Evolutionary conservation across 2,888 invertebrate genomes (phyloP), one percentile per base, ranked within the genome.

Genomic region (Argynnis bischoffii): DNA sequence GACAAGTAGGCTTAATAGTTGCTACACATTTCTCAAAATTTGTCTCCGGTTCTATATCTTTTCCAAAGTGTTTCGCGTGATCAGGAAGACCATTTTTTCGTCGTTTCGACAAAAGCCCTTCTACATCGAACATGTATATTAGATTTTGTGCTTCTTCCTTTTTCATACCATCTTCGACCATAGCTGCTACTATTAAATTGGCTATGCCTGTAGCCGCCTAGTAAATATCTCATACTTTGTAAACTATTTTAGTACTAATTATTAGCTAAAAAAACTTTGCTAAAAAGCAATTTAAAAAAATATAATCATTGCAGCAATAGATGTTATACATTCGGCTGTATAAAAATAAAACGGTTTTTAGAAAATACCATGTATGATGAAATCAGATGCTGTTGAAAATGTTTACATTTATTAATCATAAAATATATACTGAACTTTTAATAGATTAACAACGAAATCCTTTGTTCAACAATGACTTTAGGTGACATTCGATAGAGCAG

Each of bases 111-210:
- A 99, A 87, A 2, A 99, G 92, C 1, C 99, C 99, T 77, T 97
- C 96, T 47, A 98, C 96, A 80, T 99, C 99, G 76, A 98, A 96
- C 97, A 99, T 96, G 95, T 96, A 99, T 74, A 99, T 98, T 76
- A 95, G 95, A 21, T 94, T 94, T 51, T 95, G 93, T 0, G 99
- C 99, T 77, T 98, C 96, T 78, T 93, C 86, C 70, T 86, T 83
- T 0, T 93, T 82, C 0, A 94, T 83, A 15, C 94, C 95, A 35
- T 95, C 94, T n/a, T 95, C 94, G 64, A 96, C 93, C 98, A 99
- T 97, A 0, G 99, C 98, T 78, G 96, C 95, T 0, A 97, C 96
- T 63, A 96, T 95, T 63, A 99, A 94, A 86, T 97, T 96, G 0
- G 99, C 99, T 78, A 98, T 98, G 69, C 99, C 99, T 70, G 98